Evolutionary conservation across 1,140 invertebrate species (phyloP), one percentile per base, ranked within the genome.

Genomic region (Microplitis mediator): DNA sequence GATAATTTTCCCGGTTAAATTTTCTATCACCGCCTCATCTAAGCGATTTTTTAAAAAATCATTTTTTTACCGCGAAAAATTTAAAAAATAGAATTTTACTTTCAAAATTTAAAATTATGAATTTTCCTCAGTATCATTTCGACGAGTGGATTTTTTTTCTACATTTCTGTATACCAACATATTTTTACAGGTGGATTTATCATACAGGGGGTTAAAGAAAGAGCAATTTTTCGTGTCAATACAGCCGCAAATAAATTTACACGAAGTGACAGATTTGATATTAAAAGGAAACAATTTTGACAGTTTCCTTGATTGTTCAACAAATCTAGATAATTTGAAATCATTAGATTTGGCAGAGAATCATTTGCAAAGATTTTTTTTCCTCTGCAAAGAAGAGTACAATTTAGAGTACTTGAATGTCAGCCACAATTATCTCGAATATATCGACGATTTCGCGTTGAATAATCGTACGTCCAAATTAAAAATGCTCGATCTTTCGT

Each of bases 221-320:
- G 84, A 84, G 70, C 79, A 84, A 5, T 87, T 88, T 54, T 88
- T 87, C 66, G 63, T 80, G 13, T 77, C 75, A 69, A 52, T 82
- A 0, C 86, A 87, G 65, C 13, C 50, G 0, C 74, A 75, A 36
- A 76, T 83, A 3, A 76, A 77, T 45, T 63, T 86, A 0, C 54
- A 74, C 2, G 78, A 85, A 39, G 76, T 85, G 0, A 86, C 79
- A 4, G 75, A 82, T 61, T 71, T 88, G 0, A 86, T 81, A 66
- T 74, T 88, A 0, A 79, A 79, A 5, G 79, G 79, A 0, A 88
- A 88, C 63, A 51, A 80, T 14, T 86, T 88, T 16, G 82, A 88
- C 75, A 85, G 80, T 71, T 88, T 88, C 23, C 69, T 87, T 3
- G 86, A 87, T 14, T 87, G 86, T 58, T 85, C 86, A 4, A 83